A percentile compares a stretch with the other conserved stretches of the same genome.
These are phyloP conservation scores for Pseudoips prasinana DNA, from an alignment of 2,888 invertebrate species.

Conservation along the genomic window DNA sequence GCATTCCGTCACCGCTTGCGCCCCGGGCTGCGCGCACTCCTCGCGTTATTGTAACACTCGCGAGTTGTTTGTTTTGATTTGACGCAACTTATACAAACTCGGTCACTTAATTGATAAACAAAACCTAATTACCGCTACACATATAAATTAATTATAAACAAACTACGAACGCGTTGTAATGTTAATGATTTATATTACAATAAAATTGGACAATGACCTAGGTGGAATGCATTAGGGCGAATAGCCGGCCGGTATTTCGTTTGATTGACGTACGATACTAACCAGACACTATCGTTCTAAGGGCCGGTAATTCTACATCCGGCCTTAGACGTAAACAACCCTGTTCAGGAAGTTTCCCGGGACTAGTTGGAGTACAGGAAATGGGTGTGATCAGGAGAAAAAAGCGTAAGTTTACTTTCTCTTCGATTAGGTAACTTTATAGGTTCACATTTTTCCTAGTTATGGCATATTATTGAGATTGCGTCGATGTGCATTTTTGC, in stretches of 20 bases:
- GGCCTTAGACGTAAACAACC: constrained; percentile 40
- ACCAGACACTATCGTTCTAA: constrained; percentile 44
- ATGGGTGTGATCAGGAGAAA: constrained; percentile 77
- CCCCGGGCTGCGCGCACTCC: constrained; percentile 68
- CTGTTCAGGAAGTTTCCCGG: constrained; percentile 51
- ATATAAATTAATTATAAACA: constrained; percentile 3
- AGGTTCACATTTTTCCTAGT: too few species aligned
- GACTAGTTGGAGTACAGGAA: constrained; percentile 52
- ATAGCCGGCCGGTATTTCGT: constrained; percentile 52
- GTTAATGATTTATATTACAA: constrained; percentile 27
- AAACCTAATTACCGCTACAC: constrained; percentile 10
- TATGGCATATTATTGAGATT: too few species aligned
- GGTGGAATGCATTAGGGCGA: constrained; percentile 63
- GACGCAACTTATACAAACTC: constrained; percentile 18
- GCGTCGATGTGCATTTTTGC: too few species aligned
- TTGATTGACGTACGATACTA: constrained; percentile 60
- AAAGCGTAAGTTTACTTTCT: constrained; percentile 74
- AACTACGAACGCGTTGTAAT: constrained; percentile 15
- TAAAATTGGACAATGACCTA: constrained; percentile 63
- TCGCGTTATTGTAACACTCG: constrained; percentile 43
- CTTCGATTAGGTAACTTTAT: constrained; percentile 26
- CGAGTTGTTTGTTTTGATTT: constrained; percentile 47
- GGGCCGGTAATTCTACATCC: constrained; percentile 46
- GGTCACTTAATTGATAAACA: constrained; percentile 17
- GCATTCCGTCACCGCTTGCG: constrained; percentile 74